Percentiles rank a stretch among this genome's conserved stretches.
phyloP scores from a whole-genome alignment of 2,888 invertebrate genomes.

The Eupithecia centaureata region DNA sequence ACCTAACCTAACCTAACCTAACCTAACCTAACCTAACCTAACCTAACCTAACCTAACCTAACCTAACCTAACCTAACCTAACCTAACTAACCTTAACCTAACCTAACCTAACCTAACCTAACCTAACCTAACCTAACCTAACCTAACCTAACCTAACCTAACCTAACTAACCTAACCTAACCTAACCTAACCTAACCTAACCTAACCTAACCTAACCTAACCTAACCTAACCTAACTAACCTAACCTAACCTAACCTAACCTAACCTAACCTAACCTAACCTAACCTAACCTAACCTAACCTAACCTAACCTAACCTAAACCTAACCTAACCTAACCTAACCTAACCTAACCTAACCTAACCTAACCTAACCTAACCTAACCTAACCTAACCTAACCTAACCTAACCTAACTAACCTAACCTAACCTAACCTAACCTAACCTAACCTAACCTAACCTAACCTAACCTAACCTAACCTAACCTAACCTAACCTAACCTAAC shows the following conservation, averaged over 20 bases:
- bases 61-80: constrained; percentile 38
- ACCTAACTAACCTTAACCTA: constrained; percentile 35
- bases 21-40: constrained; percentile 34
- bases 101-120: constrained; percentile 36
- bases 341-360: constrained; percentile 32
- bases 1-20: constrained; percentile 34
- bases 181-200: too few relatives aligned
- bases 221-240: not conserved
- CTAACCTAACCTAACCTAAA: constrained; percentile 42
- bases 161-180: constrained; percentile 28
- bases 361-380: constrained; percentile 29
- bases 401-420: constrained; percentile 34
- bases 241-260: constrained; percentile 29
- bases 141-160: constrained; percentile 36
- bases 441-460: constrained; percentile 40
- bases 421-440: constrained; percentile 36
- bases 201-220: too few relatives aligned
- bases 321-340: constrained; percentile 39
- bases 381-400: constrained; percentile 9
- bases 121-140: constrained; percentile 38
- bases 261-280: constrained; percentile 44
- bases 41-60: constrained; percentile 31
- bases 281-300: constrained; percentile 47
- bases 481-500: constrained; percentile 38
- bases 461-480: constrained; percentile 42